Evolutionary conservation across 2,888 invertebrate species (phyloP).

Genomic region (Drosophila pseudotalamancana): DNA sequence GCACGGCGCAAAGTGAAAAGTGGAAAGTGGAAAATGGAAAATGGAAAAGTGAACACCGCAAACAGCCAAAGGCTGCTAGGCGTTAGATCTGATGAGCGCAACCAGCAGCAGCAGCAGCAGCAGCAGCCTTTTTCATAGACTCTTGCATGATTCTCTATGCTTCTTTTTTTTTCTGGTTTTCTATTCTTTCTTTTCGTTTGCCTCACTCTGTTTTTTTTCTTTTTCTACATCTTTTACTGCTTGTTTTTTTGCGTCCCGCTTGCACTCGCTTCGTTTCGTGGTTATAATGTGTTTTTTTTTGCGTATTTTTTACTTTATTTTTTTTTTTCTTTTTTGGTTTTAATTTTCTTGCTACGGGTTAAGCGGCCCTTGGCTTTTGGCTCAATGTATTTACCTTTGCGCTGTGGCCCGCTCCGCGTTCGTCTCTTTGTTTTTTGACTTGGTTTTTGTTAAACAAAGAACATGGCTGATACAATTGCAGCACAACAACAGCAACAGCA

Average conservation of each 20-base stretch:
- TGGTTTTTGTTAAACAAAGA: constrained; percentile 56
- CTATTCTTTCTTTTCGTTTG: not conserved
- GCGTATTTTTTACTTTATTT: no score
- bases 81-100: constrained; percentile 40
- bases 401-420: constrained; percentile 2
- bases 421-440: constrained; percentile 43
- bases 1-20: not conserved
- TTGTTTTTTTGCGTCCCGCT: not conserved
- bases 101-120: constrained; percentile 1
- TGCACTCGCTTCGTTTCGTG: constrained; percentile 6
- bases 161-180: not conserved
- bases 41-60: constrained; percentile 38
- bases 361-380: constrained; percentile 67
- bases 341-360: constrained; percentile 56
- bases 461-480: constrained; percentile 67
- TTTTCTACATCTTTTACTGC: not conserved
- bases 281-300: not conserved
- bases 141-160: not conserved
- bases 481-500: constrained; percentile 31
- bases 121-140: constrained; percentile 1
- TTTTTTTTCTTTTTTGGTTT: constrained; percentile 22
- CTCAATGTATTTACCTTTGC: constrained; percentile 68
- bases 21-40: constrained; percentile 12
- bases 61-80: constrained; percentile 45
- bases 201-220: no score